phyloP scores from a whole-genome alignment of 2,888 invertebrate species.

The Megaustenia siamemsis region DNA sequence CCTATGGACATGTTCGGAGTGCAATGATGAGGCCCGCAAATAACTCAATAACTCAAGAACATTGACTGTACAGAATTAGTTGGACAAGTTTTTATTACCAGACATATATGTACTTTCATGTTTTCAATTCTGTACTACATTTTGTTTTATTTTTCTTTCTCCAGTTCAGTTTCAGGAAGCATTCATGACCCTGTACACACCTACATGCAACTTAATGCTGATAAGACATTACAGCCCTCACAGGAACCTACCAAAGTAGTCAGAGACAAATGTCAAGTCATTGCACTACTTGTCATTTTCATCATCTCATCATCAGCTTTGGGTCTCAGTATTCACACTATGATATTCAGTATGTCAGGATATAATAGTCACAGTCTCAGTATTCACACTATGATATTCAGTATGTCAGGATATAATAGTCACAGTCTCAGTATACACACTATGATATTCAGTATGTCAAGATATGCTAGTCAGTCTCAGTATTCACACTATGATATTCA shows the following conservation, averaged over 20 bases:
- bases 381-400: no score
- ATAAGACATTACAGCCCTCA: not conserved
- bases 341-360: conserved; percentile 31
- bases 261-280: not conserved
- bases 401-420: no score
- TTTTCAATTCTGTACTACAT: not conserved
- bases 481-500: no score
- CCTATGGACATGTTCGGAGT: no score
- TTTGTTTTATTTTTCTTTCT: not conserved
- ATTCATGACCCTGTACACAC: conserved; percentile 21
- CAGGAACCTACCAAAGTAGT: not conserved
- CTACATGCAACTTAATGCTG: conserved; percentile 19
- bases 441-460: no score
- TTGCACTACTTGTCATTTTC: not conserved
- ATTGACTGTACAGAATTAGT: no score
- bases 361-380: not conserved
- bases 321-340: conserved; percentile 7
- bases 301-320: conserved; percentile 25
- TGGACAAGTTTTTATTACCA: no score
- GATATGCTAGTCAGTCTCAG: no score
- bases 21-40: no score
- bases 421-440: no score
- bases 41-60: no score
- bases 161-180: not conserved
- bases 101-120: no score